A percentile compares a stretch with the other conserved stretches of the same genome.
Evolutionary conservation across 2,888 invertebrate species (phyloP).

Genomic region (Lamproptera curius): DNA sequence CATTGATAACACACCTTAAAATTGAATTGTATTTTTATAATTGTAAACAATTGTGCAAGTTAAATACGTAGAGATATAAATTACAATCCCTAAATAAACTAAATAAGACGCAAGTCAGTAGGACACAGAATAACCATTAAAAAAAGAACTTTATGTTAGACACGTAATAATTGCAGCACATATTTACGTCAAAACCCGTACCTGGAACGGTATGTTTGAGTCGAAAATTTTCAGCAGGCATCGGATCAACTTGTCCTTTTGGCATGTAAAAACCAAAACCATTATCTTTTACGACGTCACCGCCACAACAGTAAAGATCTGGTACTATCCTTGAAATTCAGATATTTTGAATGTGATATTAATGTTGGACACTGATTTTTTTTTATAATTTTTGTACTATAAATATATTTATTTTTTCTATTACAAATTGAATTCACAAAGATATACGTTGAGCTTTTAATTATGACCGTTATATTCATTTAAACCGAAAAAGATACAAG

Average conservation of each 20-base stretch:
- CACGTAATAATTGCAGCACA: background rate
- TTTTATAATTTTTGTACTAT: no score
- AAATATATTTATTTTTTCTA: no score
- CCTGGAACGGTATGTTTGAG: slow-evolving; percentile 72
- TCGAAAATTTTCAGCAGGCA: slow-evolving; percentile 59
- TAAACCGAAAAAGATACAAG: no score
- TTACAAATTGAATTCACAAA: no score
- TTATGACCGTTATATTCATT: no score
- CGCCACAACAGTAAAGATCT: slow-evolving; percentile 76
- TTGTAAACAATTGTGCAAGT: background rate
- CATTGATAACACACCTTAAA: slow-evolving; percentile 74
- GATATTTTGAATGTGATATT: no score
- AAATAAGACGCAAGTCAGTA: no score
- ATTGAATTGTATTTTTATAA: no score
- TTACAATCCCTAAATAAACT: no score
- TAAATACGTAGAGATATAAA: background rate
- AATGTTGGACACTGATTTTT: no score
- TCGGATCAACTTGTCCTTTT: slow-evolving; percentile 52
- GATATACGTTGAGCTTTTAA: no score
- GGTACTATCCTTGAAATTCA: slow-evolving; percentile 71
- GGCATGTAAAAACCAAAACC: slow-evolving; percentile 74
- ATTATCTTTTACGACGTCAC: slow-evolving; percentile 77
- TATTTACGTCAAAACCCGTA: slow-evolving; percentile 24
- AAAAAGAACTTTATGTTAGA: background rate
- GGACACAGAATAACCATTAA: background rate